These are phyloP conservation scores for Conus betulinus DNA, from an alignment of 1,140 invertebrate genomes.

Conservation along the genomic window DNA sequence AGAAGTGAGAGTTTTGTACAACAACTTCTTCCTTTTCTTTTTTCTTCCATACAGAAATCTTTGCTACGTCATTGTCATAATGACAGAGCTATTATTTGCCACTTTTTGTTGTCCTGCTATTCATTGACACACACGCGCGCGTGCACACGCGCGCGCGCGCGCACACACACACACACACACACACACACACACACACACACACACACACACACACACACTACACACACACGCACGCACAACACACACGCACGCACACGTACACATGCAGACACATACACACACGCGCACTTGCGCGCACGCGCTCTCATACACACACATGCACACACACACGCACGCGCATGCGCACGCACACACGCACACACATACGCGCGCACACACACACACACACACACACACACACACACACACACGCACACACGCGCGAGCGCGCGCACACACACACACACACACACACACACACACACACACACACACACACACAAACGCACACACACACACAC, in stretches of 20 bases:
- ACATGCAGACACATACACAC: not conserved
- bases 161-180: not conserved
- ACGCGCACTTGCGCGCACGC: not conserved
- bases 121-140: no score
- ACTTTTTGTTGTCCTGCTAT: no score
- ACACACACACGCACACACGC: not conserved
- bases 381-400: slow-evolving; percentile 1
- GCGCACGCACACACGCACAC: no score
- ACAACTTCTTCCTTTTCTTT: no score
- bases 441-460: not conserved
- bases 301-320: not conserved
- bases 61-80: no score
- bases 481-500: not conserved
- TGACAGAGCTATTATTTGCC: no score
- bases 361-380: no score
- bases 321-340: not conserved
- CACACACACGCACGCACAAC: not conserved
- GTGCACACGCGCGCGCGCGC: not conserved
- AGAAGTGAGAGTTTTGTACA: no score
- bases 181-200: not conserved
- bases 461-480: not conserved
- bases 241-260: not conserved
- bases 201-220: not conserved
- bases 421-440: not conserved
- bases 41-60: no score